Evolutionary conservation across 2,888 invertebrate genomes (phyloP), one percentile per base, ranked within the genome.

Genomic region (Andrena bucephala): DNA sequence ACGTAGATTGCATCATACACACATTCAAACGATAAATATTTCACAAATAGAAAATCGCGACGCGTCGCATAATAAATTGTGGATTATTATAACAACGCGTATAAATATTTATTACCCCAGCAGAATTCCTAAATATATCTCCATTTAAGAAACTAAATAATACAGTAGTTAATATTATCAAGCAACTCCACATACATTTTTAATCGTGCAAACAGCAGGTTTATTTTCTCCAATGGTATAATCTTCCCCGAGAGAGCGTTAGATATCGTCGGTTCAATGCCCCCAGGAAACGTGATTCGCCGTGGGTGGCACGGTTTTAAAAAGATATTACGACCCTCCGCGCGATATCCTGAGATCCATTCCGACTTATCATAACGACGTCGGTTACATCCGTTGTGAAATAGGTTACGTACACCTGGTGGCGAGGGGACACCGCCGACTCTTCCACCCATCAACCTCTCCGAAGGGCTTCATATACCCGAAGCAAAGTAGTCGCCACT

Each of bases 311-410:
- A 10, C 13, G 73, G 66, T 67, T 78, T 82, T 81, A 74, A 81
- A 78, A 78, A 54, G 78, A 70, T 69, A 68, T 81, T 81, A 81
- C 65, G 66, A 62, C 36, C 57, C 70, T 42, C 57, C 33, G 29
- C 24, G 72, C 68, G 66, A 73, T 67, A 13, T 67, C 52, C 50
- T 24, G 62, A 60, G 78, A 74, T 74, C 59, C 81, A 74, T 79
- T 57, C 60, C 79, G 70, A 70, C 74, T 78, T 81, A 80, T 77
- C 68, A 59, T 69, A 77, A 77, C 72, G 68, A 65, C 77, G 63
- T 59, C 67, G 24, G 78, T 69, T 73, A 63, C 29, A 5, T 29
- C 48, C 57, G 52, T 36, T 70, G 66, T 36, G 4, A 52, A 31
- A 42, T 42, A 42, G 42, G 42, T 42, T 42, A 42, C 42, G 52